Percentiles rank a stretch among this genome's conserved stretches.
These are phyloP conservation scores for Microtus richardsoni DNA, from an alignment of 2,113 vertebrate genomes.

Conservation along the genomic window DNA sequence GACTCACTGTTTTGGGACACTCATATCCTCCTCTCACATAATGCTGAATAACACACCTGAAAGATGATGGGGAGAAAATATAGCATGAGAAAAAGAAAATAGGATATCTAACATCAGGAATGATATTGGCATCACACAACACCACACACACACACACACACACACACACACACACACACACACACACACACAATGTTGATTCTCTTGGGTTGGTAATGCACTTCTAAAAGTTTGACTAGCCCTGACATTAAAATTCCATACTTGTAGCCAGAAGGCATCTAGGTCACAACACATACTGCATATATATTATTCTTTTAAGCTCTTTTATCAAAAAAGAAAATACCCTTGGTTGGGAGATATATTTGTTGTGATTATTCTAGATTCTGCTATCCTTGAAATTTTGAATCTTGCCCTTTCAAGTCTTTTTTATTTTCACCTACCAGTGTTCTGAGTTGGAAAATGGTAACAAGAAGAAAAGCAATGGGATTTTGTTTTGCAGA, in stretches of 20 bases:
- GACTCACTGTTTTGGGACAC: not conserved
- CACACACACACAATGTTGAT: not conserved
- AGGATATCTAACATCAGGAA: not conserved
- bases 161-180: not conserved
- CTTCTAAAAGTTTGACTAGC: not conserved
- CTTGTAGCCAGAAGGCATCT: not conserved
- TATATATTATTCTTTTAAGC: not conserved
- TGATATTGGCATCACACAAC: not conserved
- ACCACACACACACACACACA: not conserved
- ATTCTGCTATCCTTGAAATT: not conserved
- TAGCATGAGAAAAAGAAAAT: not conserved
- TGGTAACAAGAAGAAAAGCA: not conserved
- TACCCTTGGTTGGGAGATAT: slow-evolving; percentile 37
- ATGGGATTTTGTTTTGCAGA: not conserved
- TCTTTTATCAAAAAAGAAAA: not conserved
- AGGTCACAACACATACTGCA: not conserved
- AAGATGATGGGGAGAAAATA: not conserved
- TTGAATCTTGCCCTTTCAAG: not conserved
- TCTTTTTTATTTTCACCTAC: not conserved
- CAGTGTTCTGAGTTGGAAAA: not conserved
- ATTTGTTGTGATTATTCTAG: not conserved
- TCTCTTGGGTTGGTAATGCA: not conserved
- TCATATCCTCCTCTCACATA: not conserved
- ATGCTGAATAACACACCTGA: not conserved
- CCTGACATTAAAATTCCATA: not conserved